phyloP scores from a whole-genome alignment of 2,113 vertebrate species.

The Eptatretus burgeri region DNA sequence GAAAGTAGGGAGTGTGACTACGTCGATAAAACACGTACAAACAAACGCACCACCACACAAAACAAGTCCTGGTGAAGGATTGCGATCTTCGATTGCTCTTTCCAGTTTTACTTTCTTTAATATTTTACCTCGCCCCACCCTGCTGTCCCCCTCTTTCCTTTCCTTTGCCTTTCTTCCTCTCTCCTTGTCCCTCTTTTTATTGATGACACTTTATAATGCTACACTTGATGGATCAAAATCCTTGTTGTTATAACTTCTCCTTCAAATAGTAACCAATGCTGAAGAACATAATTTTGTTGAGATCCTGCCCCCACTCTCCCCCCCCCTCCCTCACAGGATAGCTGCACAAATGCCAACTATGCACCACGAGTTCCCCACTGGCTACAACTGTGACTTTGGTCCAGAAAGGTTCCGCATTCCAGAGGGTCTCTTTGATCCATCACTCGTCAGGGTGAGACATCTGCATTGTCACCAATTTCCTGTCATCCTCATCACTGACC shows the following conservation, averaged over 20 bases:
- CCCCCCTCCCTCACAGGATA: conserved; percentile 16
- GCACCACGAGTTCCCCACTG: conserved; percentile 34
- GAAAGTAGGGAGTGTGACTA: no score
- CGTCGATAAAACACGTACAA: no score
- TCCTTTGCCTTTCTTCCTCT: not conserved
- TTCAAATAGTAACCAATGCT: no score
- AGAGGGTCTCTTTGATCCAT: conserved; percentile 30
- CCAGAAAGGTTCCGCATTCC: conserved; percentile 27
- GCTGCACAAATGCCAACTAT: conserved; percentile 34
- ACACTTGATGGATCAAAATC: not conserved
- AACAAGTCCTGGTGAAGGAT: no score
- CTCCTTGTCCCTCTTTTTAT: not conserved
- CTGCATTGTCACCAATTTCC: no score
- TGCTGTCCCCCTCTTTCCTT: not conserved
- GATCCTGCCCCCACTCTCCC: not conserved
- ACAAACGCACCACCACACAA: no score
- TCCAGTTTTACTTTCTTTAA: no score
- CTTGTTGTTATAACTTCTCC: not conserved
- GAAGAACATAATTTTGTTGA: no score
- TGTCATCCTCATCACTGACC: no score
- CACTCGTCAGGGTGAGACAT: conserved; percentile 24
- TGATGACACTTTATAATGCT: not conserved
- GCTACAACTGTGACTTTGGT: conserved; percentile 28
- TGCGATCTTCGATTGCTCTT: no score
- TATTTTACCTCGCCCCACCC: no score